Base-by-base conservation (phyloP, 2,797 vertebrate species). In the Tamandua tetradactyla region DNA sequence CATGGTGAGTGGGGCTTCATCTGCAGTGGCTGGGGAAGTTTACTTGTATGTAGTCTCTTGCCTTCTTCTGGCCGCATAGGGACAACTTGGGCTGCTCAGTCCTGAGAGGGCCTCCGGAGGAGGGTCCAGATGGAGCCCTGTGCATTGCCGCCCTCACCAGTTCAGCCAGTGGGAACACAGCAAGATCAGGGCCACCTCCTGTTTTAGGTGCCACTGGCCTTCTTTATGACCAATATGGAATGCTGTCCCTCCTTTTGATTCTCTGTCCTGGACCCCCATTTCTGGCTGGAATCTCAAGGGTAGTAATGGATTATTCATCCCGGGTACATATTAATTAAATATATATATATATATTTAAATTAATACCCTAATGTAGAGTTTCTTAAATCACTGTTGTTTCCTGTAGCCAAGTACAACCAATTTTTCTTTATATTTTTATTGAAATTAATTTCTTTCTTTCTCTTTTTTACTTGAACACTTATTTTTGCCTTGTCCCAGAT, bases 201-300 rank as follows among this genome's bases (percentile, higher is more conserved):
- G 2, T 2, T 40, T n/a, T 5, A 13, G 76, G 30, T 4, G 22
- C 44, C 69, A 15, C 35, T 4, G 42, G 79, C 35, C 15, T 37
- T 23, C 57, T 25, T 0, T 1, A 0, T 4, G 62, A 10, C 23
- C 3, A 0, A 10, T 1, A 52, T 1, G 22, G 42, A 9, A 30
- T 35, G 22, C 66, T 8, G 18, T 6, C 32, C 18, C 44, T 27
- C 0, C 30, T 35, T 12, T 3, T 2, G 11, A 4, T 23, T 18
- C 47, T 74, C 52, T 49, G 66, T 10, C 84, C 76, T 35, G 44
- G 76, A 55, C 40, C 37, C 6, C 4, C 44, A 20, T 82, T 59
- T 47, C 11, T 9, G 27, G 72, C 14, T 32, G 74, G 42, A 13
- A 3, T 25, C 49, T 23, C 32, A 30, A 57, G 20, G 61, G 30